Evolutionary conservation across 2,888 invertebrate genomes (phyloP).

Genomic region (Tortricodes alternella): DNA sequence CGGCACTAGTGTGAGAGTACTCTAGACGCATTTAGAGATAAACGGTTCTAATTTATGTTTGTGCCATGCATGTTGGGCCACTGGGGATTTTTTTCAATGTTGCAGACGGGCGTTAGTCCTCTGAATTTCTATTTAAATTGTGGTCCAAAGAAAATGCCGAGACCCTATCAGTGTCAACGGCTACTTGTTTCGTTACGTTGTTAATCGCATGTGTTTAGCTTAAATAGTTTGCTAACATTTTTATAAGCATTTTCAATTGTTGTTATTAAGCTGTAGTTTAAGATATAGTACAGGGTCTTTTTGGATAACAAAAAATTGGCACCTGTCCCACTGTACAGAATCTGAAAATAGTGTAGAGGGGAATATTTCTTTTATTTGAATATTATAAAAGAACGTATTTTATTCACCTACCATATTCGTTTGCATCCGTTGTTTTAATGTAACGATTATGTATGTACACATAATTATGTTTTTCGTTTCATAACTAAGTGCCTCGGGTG

Average conservation of each 20-base stretch:
- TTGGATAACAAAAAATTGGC: constrained; percentile 64
- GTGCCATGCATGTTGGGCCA: too few species aligned
- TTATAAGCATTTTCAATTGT: constrained; percentile 21
- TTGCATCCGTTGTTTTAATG: constrained; percentile 47
- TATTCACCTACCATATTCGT: constrained; percentile 44
- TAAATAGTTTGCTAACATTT: constrained; percentile 18
- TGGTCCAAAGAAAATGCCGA: too few species aligned
- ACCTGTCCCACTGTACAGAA: constrained; percentile 55
- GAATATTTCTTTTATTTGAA: constrained; percentile 65
- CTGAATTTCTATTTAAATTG: too few species aligned
- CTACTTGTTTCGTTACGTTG: too few species aligned
- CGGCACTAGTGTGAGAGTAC: too few species aligned
- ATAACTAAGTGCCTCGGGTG: constrained; percentile 42
- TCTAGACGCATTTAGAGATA: too few species aligned
- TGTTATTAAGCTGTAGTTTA: constrained; percentile 15
- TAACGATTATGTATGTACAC: constrained; percentile 45
- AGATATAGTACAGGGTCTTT: constrained; percentile 67
- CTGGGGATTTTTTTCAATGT: too few species aligned
- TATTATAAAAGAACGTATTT: constrained; percentile 65
- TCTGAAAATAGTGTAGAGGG: constrained; percentile 46
- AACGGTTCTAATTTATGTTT: too few species aligned
- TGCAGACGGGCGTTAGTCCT: too few species aligned
- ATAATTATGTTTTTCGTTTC: constrained; percentile 55
- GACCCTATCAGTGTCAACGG: too few species aligned
- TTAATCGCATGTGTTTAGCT: constrained; percentile 22